Evolutionary conservation across 2,113 vertebrate genomes (phyloP).

Genomic region (Crotophaga sulcirostris): DNA sequence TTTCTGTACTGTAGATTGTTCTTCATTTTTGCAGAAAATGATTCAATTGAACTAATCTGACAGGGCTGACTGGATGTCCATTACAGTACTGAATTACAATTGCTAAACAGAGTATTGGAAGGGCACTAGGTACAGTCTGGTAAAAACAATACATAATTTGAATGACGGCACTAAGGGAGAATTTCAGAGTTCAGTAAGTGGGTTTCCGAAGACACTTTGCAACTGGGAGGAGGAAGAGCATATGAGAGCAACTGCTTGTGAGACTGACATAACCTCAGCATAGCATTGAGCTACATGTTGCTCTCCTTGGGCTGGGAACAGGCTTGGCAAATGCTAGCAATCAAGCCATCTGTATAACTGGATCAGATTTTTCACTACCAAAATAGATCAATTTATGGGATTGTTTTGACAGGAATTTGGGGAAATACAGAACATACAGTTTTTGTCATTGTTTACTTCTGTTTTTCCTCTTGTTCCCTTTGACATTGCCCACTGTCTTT

Average conservation of each 20-base stretch:
- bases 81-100: slow-evolving; percentile 44
- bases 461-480: slow-evolving; percentile 29
- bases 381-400: slow-evolving; percentile 34
- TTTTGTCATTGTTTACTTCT: slow-evolving; percentile 44
- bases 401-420: slow-evolving; percentile 52
- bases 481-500: slow-evolving; percentile 21
- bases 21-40: slow-evolving; percentile 55
- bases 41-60: slow-evolving; percentile 56
- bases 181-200: slow-evolving; percentile 5
- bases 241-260: slow-evolving; percentile 30
- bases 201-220: slow-evolving; percentile 17
- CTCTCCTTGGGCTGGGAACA: slow-evolving; percentile 26
- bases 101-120: slow-evolving; percentile 39
- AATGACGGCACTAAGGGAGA: not conserved
- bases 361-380: not conserved
- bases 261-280: slow-evolving; percentile 4
- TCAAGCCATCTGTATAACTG: slow-evolving; percentile 47
- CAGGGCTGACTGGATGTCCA: slow-evolving; percentile 39
- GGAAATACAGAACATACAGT: slow-evolving; percentile 37
- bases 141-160: slow-evolving; percentile 29
- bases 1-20: slow-evolving; percentile 47
- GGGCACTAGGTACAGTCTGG: slow-evolving; percentile 25
- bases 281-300: not conserved
- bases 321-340: not conserved
- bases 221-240: not conserved